phyloP scores from a whole-genome alignment of 2,113 vertebrate genomes.

The Connochaetes taurinus region DNA sequence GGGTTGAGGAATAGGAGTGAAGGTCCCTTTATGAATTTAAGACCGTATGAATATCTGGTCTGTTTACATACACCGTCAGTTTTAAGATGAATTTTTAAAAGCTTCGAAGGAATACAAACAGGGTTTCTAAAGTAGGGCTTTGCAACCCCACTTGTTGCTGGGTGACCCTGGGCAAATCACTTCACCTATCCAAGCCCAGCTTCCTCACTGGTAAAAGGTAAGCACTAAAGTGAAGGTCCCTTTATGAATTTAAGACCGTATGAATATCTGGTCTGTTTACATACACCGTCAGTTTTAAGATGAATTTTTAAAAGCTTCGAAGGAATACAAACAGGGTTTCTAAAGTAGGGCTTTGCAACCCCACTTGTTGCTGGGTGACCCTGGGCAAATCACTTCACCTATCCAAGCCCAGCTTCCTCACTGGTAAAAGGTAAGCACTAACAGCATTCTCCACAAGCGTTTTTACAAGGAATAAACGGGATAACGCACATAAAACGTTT shows the following conservation, averaged over 20 bases:
- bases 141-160: neutral
- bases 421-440: neutral
- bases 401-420: neutral
- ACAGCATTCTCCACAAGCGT: neutral
- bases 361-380: neutral
- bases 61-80: neutral
- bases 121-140: neutral
- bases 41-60: neutral
- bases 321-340: neutral
- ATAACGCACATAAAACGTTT: neutral
- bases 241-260: neutral
- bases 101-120: neutral
- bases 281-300: neutral
- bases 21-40: neutral
- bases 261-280: neutral
- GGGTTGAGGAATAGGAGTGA: neutral
- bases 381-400: neutral
- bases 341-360: neutral
- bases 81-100: neutral
- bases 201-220: neutral
- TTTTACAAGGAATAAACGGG: neutral
- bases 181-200: neutral
- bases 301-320: neutral
- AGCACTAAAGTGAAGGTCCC: accelerated
- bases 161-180: neutral